Percentiles rank a stretch among this genome's conserved stretches.
Evolutionary conservation across 2,888 invertebrate species (phyloP).

Genomic region (Brachynemurus nebulosus): DNA sequence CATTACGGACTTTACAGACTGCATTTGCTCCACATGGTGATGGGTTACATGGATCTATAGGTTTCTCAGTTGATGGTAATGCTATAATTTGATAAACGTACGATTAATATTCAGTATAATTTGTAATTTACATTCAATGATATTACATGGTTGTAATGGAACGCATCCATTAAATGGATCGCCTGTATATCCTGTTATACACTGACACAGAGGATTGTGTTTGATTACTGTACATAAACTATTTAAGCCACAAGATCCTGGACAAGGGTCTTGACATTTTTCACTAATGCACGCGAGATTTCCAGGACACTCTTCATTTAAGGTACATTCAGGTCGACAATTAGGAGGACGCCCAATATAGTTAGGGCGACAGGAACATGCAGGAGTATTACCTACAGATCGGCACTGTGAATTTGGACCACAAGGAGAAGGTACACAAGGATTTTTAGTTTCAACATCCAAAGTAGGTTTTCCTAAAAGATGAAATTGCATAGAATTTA

Average conservation of each 20-base stretch:
- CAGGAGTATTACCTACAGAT: slow-evolving; percentile 38
- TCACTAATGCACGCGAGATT: slow-evolving; percentile 65
- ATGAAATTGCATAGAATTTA: no score
- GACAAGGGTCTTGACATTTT: slow-evolving; percentile 66
- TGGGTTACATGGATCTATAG: slow-evolving; percentile 42
- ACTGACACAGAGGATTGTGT: slow-evolving; percentile 65
- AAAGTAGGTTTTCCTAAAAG: slow-evolving; percentile 31
- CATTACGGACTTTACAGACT: slow-evolving; percentile 45
- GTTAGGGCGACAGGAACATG: slow-evolving; percentile 43
- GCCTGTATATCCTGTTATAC: slow-evolving; percentile 53
- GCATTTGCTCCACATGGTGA: slow-evolving; percentile 56
- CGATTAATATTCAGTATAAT: not conserved
- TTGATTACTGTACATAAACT: slow-evolving; percentile 62
- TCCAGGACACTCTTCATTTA: slow-evolving; percentile 59
- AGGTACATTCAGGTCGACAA: slow-evolving; percentile 52
- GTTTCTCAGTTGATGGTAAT: slow-evolving; percentile 32
- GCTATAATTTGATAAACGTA: slow-evolving; percentile 23
- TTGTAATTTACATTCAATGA: not conserved
- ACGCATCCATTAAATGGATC: slow-evolving; percentile 48
- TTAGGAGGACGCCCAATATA: slow-evolving; percentile 47
- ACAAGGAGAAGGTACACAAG: slow-evolving; percentile 50
- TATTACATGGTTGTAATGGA: slow-evolving; percentile 40
- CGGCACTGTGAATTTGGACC: slow-evolving; percentile 48
- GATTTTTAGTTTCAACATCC: slow-evolving; percentile 30
- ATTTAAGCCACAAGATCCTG: slow-evolving; percentile 59